These are phyloP conservation scores for Electrona antarctica DNA, from an alignment of 2,113 vertebrate genomes.

Conservation along the genomic window DNA sequence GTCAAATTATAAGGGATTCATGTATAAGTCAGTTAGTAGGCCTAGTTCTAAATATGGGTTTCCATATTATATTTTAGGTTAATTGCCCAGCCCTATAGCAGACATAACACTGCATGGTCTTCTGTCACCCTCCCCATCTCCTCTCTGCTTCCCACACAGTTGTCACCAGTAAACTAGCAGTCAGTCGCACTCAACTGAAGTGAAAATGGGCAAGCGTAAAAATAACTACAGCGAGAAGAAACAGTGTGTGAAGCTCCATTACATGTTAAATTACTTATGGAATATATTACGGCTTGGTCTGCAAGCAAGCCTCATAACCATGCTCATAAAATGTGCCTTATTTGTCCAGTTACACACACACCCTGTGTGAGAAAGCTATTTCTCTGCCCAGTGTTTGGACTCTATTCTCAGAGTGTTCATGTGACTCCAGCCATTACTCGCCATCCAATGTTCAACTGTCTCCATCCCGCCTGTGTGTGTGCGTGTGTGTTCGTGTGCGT, in stretches of 20 bases:
- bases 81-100: slow-evolving; percentile 5
- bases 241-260: slow-evolving; percentile 18
- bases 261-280: slow-evolving; percentile 39
- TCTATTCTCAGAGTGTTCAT: slow-evolving; percentile 69
- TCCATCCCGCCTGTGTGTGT: slow-evolving; percentile 33
- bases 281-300: slow-evolving; percentile 38
- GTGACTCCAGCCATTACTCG: slow-evolving; percentile 51
- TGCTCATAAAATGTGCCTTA: slow-evolving; percentile 19
- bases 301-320: slow-evolving; percentile 20
- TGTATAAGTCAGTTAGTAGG: too few species aligned
- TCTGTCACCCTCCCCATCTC: slow-evolving; percentile 43
- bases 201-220: slow-evolving; percentile 17
- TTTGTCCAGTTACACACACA: slow-evolving; percentile 25
- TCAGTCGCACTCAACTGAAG: slow-evolving; percentile 7
- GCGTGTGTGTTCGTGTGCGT: background rate
- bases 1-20: too few species aligned
- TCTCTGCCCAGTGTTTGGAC: slow-evolving; percentile 67
- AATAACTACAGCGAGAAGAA: slow-evolving; percentile 33
- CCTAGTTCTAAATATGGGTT: too few species aligned
- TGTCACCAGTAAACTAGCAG: slow-evolving; percentile 31
- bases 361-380: slow-evolving; percentile 59
- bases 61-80: too few species aligned
- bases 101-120: slow-evolving; percentile 53
- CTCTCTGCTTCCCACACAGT: background rate
- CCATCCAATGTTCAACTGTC: slow-evolving; percentile 53